Percentiles rank a stretch among this genome's conserved stretches.
Conservation (phyloP, 2,888 invertebrate species). For the Rhimphoctona megacephalus region DNA sequence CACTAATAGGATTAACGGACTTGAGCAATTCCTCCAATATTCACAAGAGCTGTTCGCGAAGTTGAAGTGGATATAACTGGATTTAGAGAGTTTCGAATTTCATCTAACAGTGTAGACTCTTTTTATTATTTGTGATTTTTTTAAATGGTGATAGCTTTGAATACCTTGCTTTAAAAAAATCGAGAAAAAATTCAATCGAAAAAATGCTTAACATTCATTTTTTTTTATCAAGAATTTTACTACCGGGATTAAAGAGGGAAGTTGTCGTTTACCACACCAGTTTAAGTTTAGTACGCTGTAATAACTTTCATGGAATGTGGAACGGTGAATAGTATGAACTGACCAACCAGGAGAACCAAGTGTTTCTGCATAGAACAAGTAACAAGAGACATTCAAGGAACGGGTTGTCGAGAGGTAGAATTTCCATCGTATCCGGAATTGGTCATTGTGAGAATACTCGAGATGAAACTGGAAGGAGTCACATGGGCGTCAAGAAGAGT, state of each 20-base stretch:
- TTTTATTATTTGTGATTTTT: background rate
- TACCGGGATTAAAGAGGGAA: background rate
- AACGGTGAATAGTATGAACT: slow-evolving; percentile 6
- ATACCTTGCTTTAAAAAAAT: background rate
- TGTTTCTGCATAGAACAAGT: slow-evolving; percentile 38
- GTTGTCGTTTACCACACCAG: background rate
- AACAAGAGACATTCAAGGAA: slow-evolving; percentile 31
- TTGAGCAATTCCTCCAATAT: background rate
- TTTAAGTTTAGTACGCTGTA: slow-evolving; percentile 20
- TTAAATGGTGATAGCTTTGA: background rate
- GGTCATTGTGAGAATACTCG: slow-evolving; percentile 64
- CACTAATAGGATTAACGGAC: background rate
- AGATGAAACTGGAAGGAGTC: slow-evolving; percentile 51
- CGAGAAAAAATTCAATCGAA: background rate
- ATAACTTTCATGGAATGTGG: slow-evolving; percentile 39
- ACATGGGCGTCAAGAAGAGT: slow-evolving; percentile 46
- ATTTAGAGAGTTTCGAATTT: background rate
- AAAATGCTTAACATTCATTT: background rate
- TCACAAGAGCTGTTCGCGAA: slow-evolving; percentile 3
- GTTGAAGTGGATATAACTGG: background rate
- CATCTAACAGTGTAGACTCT: background rate
- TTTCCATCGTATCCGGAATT: slow-evolving; percentile 55
- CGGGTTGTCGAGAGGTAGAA: slow-evolving; percentile 42
- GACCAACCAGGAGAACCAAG: slow-evolving; percentile 30
- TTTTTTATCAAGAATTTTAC: background rate